Conservation (phyloP, 2,888 invertebrate species). For the Stegana nigrithorax region DNA sequence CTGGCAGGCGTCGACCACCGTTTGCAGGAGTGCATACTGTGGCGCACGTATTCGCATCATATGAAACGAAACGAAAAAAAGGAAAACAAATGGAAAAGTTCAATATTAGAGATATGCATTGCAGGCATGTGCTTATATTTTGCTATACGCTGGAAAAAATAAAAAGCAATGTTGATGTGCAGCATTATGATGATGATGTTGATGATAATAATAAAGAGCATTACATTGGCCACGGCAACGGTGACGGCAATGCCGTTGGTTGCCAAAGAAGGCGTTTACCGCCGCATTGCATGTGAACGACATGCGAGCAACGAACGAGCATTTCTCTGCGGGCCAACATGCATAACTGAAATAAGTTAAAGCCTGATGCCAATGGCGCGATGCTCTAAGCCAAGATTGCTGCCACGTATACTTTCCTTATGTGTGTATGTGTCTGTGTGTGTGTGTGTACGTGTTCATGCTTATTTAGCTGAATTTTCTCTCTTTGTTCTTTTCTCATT, state of each 20-base stretch:
- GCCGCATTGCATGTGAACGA: no score
- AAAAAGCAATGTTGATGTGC: no score
- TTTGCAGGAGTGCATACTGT: conserved; percentile 92
- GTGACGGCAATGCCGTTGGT: neutral
- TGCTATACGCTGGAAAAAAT: no score
- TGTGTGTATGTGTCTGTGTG: neutral
- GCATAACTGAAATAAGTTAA: neutral
- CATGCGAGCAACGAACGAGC: neutral
- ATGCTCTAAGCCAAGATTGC: no score
- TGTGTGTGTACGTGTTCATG: neutral
- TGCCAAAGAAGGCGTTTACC: neutral
- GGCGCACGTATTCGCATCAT: no score
- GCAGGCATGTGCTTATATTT: no score
- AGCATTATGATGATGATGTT: no score
- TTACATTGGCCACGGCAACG: no score
- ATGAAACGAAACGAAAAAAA: conserved; percentile 33
- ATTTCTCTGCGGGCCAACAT: neutral
- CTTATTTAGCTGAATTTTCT: no score
- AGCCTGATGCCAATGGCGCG: neutral
- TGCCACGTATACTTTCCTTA: neutral
- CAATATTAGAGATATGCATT: neutral
- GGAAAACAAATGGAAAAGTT: neutral
- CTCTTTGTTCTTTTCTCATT: no score
- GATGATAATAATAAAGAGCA: no score
- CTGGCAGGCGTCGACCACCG: conserved; percentile 93